Conservation (phyloP, 2,888 invertebrate species). For the Amphipoea oculea region DNA sequence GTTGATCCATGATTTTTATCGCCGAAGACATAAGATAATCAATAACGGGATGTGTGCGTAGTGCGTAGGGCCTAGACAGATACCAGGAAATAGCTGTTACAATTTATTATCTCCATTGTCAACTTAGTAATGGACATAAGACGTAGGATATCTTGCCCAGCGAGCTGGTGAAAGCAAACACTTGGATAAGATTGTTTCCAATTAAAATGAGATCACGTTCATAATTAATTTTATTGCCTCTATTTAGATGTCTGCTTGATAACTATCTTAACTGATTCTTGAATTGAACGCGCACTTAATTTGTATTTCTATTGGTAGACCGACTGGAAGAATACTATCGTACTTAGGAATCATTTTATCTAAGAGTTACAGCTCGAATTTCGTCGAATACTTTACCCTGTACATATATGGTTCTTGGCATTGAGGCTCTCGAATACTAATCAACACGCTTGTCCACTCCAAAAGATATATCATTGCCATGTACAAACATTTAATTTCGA, state of each 20-base stretch:
- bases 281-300: conserved; percentile 52
- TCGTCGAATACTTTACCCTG: conserved; percentile 26
- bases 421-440: conserved; percentile 32
- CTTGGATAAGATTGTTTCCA: conserved; percentile 62
- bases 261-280: conserved; percentile 59
- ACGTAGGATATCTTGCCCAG: conserved; percentile 34
- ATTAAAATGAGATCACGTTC: conserved; percentile 66
- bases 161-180: conserved; percentile 52
- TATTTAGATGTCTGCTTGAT: conserved; percentile 66
- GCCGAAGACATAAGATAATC: background rate
- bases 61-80: background rate
- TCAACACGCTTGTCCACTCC: conserved; percentile 43
- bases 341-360: conserved; percentile 13
- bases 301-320: conserved; percentile 44
- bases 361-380: conserved; percentile 7
- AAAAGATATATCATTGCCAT: conserved; percentile 30
- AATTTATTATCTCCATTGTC: conserved; percentile 39
- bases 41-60: conserved; percentile 1
- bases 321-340: conserved; percentile 26
- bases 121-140: conserved; percentile 18
- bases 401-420: conserved; percentile 27
- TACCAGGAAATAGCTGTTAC: conserved; percentile 36
- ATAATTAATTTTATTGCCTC: conserved; percentile 60
- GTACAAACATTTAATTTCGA: conserved; percentile 23
- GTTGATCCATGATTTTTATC: conserved; percentile 4